phyloP scores from a whole-genome alignment of 2,113 vertebrate genomes.

The Erpornis zantholeuca region DNA sequence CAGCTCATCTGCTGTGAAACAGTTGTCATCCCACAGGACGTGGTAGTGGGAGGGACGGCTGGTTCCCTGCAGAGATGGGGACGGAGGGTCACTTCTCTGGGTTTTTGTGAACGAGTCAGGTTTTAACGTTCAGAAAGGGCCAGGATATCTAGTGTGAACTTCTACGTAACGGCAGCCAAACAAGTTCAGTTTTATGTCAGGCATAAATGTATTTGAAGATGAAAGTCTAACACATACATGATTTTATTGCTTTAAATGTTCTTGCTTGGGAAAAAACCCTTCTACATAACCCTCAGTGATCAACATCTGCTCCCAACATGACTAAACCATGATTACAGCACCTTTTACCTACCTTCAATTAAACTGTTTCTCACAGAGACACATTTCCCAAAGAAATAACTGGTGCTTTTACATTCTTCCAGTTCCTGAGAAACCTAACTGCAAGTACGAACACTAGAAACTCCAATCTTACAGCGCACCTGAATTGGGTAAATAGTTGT shows the following conservation, averaged over 20 bases:
- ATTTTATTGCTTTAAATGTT: not conserved
- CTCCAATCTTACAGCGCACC: not conserved
- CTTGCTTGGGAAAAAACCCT: not conserved
- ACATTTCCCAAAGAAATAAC: not conserved
- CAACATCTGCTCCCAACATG: not conserved
- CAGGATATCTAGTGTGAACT: not conserved
- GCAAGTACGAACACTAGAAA: not conserved
- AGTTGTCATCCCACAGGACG: conserved; percentile 99
- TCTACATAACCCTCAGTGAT: not conserved
- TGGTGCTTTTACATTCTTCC: not conserved
- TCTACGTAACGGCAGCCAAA: not conserved
- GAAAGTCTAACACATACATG: not conserved
- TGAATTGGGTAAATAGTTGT: not conserved
- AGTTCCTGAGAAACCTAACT: not conserved
- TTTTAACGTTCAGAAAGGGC: not conserved
- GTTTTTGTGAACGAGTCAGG: not conserved
- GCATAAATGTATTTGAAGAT: not conserved
- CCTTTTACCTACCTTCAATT: not conserved
- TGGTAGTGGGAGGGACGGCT: conserved; percentile 98
- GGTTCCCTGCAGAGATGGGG: conserved; percentile 79
- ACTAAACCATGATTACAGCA: not conserved
- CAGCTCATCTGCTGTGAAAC: conserved; percentile 97
- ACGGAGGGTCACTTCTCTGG: not conserved
- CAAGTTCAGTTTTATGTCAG: not conserved
- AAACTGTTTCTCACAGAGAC: not conserved